A percentile compares a stretch with the other conserved stretches of the same genome.
These are phyloP conservation scores for Bedellia somnulentella DNA, from an alignment of 2,888 invertebrate species.

Conservation along the genomic window DNA sequence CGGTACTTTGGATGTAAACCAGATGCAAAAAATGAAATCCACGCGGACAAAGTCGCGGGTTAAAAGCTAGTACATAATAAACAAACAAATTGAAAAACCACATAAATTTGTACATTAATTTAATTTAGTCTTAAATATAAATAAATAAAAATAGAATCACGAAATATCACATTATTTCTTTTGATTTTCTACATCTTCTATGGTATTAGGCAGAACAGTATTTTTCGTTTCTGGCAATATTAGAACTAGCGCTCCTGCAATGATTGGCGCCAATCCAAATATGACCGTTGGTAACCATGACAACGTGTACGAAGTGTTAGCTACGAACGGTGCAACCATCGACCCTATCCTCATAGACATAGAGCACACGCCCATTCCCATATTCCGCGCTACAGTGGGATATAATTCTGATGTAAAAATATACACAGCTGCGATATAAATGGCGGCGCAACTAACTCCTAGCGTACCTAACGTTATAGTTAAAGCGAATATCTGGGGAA, in stretches of 20 bases:
- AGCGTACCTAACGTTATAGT: conserved; percentile 67
- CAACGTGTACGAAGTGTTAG: conserved; percentile 53
- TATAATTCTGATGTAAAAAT: conserved; percentile 85
- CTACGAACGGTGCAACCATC: conserved; percentile 80
- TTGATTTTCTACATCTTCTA: conserved; percentile 67
- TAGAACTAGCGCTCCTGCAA: conserved; percentile 66
- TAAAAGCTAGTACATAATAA: too few species aligned
- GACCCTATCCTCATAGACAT: conserved; percentile 84
- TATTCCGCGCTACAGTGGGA: conserved; percentile 85
- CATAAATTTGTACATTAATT: too few species aligned
- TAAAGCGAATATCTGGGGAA: conserved; percentile 50
- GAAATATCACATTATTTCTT: too few species aligned
- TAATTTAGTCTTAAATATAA: too few species aligned
- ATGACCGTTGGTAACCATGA: conserved; percentile 70
- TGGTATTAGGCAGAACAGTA: conserved; percentile 70
- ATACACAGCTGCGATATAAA: conserved; percentile 80
- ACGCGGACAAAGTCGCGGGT: too few species aligned
- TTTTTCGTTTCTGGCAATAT: conserved; percentile 79
- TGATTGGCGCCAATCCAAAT: conserved; percentile 69
- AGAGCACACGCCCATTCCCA: conserved; percentile 82
- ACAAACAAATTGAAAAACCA: too few species aligned
- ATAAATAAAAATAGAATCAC: too few species aligned
- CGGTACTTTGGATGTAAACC: too few species aligned
- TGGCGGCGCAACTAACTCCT: conserved; percentile 77
- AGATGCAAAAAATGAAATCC: too few species aligned